Conservation (phyloP, 1,140 invertebrate genomes). For the Drosophila sproati region DNA sequence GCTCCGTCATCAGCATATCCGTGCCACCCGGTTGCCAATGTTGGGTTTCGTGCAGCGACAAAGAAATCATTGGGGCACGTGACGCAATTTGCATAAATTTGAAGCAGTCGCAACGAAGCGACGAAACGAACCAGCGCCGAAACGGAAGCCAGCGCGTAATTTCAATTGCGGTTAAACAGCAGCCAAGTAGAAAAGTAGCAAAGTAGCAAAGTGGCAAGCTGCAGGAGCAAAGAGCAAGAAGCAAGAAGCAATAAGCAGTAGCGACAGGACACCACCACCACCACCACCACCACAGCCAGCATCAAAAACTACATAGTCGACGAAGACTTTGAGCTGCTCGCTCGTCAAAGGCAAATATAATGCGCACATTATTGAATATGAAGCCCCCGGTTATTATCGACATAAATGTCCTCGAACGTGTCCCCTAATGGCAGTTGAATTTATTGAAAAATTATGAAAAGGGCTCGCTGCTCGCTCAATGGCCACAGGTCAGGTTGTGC, state of each 20-base stretch:
- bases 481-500: conserved; percentile 19
- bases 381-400: conserved; percentile 59
- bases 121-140: conserved; percentile 34
- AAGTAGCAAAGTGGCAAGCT: conserved; percentile 60
- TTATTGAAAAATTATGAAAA: conserved; percentile 78
- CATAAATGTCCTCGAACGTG: conserved; percentile 40
- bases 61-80: conserved; percentile 83
- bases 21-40: conserved; percentile 10
- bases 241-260: conserved; percentile 34
- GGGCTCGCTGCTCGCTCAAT: conserved; percentile 12
- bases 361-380: conserved; percentile 70
- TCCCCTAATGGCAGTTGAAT: conserved; percentile 53
- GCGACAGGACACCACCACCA: conserved; percentile 5
- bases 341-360: conserved; percentile 51
- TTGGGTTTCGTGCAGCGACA: conserved; percentile 57
- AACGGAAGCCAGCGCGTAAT: conserved; percentile 77
- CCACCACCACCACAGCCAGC: neutral
- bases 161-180: conserved; percentile 83
- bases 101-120: conserved; percentile 37
- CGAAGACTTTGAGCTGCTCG: conserved; percentile 35
- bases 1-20: conserved; percentile 26
- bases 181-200: conserved; percentile 77
- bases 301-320: conserved; percentile 32
- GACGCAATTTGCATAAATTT: conserved; percentile 84
- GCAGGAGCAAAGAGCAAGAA: conserved; percentile 43